Conservation (phyloP, 2,888 invertebrate genomes). For the Phengaris alcon region DNA sequence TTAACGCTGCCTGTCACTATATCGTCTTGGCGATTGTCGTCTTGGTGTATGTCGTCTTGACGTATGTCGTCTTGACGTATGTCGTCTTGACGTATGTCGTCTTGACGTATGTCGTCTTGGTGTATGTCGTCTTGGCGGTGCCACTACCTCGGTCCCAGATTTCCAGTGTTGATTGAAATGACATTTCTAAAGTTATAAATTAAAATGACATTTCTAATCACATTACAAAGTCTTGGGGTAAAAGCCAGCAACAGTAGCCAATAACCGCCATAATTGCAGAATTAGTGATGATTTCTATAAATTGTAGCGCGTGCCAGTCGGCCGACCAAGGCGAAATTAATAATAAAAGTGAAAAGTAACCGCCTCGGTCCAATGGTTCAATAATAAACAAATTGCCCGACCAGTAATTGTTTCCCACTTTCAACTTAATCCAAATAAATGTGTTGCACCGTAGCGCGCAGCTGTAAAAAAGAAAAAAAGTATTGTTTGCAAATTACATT, state of each 20-base stretch:
- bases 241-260: neutral
- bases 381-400: constrained; percentile 25
- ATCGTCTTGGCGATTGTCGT: too few species aligned
- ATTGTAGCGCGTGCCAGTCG: constrained; percentile 37
- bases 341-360: constrained; percentile 37
- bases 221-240: neutral
- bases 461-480: neutral
- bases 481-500: neutral
- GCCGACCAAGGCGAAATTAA: constrained; percentile 35
- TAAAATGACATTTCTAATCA: neutral
- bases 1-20: too few species aligned
- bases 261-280: constrained; percentile 32
- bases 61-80: too few species aligned
- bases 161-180: too few species aligned
- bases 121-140: too few species aligned
- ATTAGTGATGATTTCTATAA: constrained; percentile 34
- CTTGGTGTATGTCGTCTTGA: too few species aligned
- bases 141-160: too few species aligned
- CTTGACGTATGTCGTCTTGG: too few species aligned
- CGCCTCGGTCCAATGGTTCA: constrained; percentile 31
- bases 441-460: neutral
- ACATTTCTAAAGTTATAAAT: neutral
- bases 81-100: too few species aligned
- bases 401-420: constrained; percentile 26
- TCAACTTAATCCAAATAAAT: constrained; percentile 14